Evolutionary conservation across 2,113 vertebrate genomes (phyloP).

Genomic region (Nymphicus hollandicus): DNA sequence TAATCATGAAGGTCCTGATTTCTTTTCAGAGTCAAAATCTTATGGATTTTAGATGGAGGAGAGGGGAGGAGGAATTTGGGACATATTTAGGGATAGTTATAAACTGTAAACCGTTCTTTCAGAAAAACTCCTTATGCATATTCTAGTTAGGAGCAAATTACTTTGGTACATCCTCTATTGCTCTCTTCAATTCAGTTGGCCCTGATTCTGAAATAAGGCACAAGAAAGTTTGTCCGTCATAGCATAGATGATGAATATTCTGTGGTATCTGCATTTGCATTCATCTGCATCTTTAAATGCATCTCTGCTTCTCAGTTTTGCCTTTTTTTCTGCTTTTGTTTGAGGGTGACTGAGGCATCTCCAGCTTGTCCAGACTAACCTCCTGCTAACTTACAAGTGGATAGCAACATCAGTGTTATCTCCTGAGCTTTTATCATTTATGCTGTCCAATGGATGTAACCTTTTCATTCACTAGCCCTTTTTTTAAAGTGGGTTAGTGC

Average conservation of each 20-base stretch:
- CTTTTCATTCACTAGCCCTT: neutral
- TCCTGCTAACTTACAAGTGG: neutral
- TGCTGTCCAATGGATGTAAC: neutral
- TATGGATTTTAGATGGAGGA: neutral
- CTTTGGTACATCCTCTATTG: neutral
- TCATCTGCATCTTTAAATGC: neutral
- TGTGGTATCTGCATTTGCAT: neutral
- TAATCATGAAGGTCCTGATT: neutral
- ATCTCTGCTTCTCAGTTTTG: neutral
- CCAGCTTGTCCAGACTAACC: neutral
- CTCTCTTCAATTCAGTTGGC: neutral
- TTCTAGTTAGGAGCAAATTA: neutral
- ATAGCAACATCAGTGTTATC: neutral
- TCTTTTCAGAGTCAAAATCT: neutral
- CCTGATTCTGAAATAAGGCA: neutral
- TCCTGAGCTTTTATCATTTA: neutral
- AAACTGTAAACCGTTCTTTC: neutral
- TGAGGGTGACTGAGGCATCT: neutral
- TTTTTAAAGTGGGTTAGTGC: neutral
- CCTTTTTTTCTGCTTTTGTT: neutral
- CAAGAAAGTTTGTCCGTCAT: neutral
- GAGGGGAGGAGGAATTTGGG: neutral
- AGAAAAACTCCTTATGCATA: neutral
- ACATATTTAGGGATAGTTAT: neutral
- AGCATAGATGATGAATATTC: neutral